phyloP scores from a whole-genome alignment of 2,113 vertebrate genomes.

The Lampris megalopsis region DNA sequence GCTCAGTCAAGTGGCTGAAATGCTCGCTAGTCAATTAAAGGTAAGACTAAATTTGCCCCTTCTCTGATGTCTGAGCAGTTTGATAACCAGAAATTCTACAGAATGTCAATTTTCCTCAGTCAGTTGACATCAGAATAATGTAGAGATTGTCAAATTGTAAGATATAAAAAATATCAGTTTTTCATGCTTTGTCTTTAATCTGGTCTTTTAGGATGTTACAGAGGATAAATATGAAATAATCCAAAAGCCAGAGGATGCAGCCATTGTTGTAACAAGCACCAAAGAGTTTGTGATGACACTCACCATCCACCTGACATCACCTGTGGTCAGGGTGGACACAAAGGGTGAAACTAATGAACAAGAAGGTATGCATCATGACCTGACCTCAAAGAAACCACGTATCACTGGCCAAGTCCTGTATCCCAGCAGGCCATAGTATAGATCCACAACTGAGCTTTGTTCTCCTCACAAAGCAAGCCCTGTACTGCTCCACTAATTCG shows the following conservation, averaged over 20 bases:
- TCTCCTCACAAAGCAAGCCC: constrained; percentile 34
- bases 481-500: constrained; percentile 57
- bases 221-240: constrained; percentile 90
- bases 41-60: constrained; percentile 67
- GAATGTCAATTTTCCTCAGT: not conserved
- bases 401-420: constrained; percentile 1
- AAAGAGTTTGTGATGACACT: constrained; percentile 87
- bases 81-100: not conserved
- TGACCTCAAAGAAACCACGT: constrained; percentile 52
- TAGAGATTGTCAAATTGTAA: too few relatives aligned
- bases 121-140: not conserved
- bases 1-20: constrained; percentile 89
- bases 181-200: not conserved
- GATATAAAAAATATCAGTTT: not conserved
- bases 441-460: constrained; percentile 48
- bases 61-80: not conserved
- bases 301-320: constrained; percentile 93
- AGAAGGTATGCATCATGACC: constrained; percentile 83
- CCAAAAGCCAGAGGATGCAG: constrained; percentile 85
- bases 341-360: constrained; percentile 84
- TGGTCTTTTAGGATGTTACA: constrained; percentile 80
- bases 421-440: not conserved
- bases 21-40: constrained; percentile 87
- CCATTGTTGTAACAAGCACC: constrained; percentile 87
- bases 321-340: constrained; percentile 86